These are phyloP conservation scores for Rugalucina vietnamica DNA, from an alignment of 2,888 invertebrate genomes.

Conservation along the genomic window DNA sequence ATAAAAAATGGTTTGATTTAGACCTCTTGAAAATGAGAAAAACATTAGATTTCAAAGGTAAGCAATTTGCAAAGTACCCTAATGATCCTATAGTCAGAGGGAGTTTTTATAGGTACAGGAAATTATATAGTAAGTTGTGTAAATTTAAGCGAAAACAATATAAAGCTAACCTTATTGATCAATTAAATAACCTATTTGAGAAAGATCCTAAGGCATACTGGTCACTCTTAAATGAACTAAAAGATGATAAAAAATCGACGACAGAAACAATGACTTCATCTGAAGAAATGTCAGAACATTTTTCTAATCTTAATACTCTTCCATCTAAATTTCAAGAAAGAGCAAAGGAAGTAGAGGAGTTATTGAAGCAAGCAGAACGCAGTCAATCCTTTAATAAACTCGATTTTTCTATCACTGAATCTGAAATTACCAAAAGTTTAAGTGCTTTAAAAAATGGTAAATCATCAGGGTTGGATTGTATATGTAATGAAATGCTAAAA, in stretches of 20 bases:
- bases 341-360: background rate
- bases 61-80: background rate
- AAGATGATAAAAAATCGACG: background rate
- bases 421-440: background rate
- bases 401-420: background rate
- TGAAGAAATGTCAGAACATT: background rate
- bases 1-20: background rate
- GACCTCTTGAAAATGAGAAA: background rate
- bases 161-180: background rate
- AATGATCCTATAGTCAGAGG: background rate
- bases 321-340: background rate
- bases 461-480: background rate
- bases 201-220: background rate
- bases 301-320: background rate
- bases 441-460: background rate
- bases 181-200: background rate
- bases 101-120: slow-evolving; percentile 8
- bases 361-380: background rate
- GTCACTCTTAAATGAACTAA: background rate
- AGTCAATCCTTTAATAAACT: background rate
- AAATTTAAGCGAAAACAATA: background rate
- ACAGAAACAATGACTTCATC: background rate
- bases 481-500: background rate
- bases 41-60: background rate
- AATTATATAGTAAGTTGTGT: background rate